Conservation (phyloP, 2,113 vertebrate genomes). For the Lathamus discolor region DNA sequence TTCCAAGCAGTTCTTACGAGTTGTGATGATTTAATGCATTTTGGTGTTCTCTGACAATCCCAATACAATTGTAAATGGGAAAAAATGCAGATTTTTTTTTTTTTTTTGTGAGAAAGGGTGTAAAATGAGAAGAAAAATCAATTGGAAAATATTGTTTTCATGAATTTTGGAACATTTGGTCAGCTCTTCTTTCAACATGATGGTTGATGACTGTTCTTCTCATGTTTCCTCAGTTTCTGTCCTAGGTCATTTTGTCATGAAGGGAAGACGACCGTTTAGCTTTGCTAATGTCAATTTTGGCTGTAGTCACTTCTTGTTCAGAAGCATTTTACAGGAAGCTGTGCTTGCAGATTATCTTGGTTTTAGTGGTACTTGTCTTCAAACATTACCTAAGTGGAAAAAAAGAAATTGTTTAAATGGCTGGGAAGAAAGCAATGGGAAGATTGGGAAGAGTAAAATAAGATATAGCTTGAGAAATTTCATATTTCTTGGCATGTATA, state of each 20-base stretch:
- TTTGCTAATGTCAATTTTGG: background rate
- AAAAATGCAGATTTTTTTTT: background rate
- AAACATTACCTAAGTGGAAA: background rate
- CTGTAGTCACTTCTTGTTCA: background rate
- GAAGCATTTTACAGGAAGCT: background rate
- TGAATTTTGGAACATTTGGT: background rate
- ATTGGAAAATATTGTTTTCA: background rate
- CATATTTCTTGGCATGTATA: background rate
- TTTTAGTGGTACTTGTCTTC: background rate
- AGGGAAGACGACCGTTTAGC: background rate
- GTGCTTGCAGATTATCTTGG: background rate
- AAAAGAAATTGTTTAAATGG: background rate
- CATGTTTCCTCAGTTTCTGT: background rate
- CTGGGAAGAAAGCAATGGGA: background rate
- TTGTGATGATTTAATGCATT: background rate
- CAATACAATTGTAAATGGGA: background rate
- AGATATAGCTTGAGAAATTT: background rate
- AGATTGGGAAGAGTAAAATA: background rate
- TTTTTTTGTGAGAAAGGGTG: background rate
- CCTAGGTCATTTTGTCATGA: background rate
- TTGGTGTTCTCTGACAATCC: background rate
- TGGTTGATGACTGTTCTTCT: background rate
- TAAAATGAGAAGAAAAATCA: background rate
- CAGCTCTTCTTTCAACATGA: background rate
- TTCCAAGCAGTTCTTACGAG: background rate